A percentile compares a stretch with the other conserved stretches of the same genome.
These are phyloP conservation scores for Cervus canadensis DNA, from an alignment of 2,113 vertebrate species.

Conservation along the genomic window DNA sequence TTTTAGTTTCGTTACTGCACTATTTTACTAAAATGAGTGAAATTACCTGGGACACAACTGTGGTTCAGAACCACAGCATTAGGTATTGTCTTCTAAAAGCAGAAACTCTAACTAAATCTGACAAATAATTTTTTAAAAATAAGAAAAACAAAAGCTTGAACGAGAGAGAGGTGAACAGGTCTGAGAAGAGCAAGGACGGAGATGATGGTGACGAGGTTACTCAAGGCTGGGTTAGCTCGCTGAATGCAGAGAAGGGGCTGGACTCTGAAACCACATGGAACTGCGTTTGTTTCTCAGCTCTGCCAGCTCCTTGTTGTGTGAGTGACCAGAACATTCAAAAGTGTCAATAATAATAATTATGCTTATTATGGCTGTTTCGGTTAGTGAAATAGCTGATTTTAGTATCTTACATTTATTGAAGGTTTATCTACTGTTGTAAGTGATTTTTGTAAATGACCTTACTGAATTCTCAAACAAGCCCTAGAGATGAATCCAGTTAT, in stretches of 20 bases:
- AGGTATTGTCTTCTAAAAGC: neutral
- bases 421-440: neutral
- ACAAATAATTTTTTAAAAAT: neutral
- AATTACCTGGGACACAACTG: neutral
- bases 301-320: neutral
- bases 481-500: neutral
- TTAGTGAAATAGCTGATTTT: neutral
- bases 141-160: neutral
- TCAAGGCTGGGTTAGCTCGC: neutral
- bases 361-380: neutral
- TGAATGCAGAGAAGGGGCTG: neutral
- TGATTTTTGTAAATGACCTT: neutral
- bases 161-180: neutral
- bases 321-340: neutral
- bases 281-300: neutral
- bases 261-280: neutral
- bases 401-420: neutral
- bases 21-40: neutral
- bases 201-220: neutral
- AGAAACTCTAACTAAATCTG: neutral
- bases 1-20: neutral
- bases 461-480: constrained; percentile 3
- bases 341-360: neutral
- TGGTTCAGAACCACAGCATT: neutral
- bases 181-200: neutral